Evolutionary conservation across 2,888 invertebrate genomes (phyloP).

Genomic region (Morpho deidamia): DNA sequence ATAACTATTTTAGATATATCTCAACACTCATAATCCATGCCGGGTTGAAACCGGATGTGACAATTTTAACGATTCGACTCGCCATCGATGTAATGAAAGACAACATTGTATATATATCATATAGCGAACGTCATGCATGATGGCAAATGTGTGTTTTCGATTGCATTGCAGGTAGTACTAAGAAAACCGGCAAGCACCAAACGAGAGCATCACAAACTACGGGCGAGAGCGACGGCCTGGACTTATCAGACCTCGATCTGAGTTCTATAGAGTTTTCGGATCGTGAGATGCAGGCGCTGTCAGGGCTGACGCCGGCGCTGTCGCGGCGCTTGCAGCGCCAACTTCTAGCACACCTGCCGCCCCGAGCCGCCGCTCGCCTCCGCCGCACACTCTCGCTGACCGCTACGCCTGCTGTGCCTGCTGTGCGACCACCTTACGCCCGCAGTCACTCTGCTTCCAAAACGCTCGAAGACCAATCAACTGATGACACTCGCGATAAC

Average conservation of each 20-base stretch:
- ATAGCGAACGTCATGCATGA: conserved; percentile 74
- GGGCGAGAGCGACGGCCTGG: conserved; percentile 47
- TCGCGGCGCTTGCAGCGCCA: conserved; percentile 85
- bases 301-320: conserved; percentile 81
- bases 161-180: conserved; percentile 72
- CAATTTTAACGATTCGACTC: conserved; percentile 7
- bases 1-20: conserved; percentile 11
- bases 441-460: conserved; percentile 28
- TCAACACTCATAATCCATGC: conserved; percentile 8
- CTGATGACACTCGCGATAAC: conserved; percentile 9
- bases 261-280: conserved; percentile 83
- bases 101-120: conserved; percentile 67
- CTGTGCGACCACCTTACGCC: conserved; percentile 46
- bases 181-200: conserved; percentile 58
- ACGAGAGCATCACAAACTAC: conserved; percentile 36
- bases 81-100: conserved; percentile 21
- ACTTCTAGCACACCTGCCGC: conserved; percentile 83
- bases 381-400: conserved; percentile 81
- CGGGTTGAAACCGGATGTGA: conserved; percentile 21
- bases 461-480: conserved; percentile 14
- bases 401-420: conserved; percentile 27
- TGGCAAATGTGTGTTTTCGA: conserved; percentile 76
- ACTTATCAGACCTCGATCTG: conserved; percentile 82
- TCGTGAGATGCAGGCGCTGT: conserved; percentile 79
- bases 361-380: conserved; percentile 82